Percentiles rank a stretch among this genome's conserved stretches.
phyloP scores from a whole-genome alignment of 2,797 vertebrate species.

The Sebastes hubbsi region DNA sequence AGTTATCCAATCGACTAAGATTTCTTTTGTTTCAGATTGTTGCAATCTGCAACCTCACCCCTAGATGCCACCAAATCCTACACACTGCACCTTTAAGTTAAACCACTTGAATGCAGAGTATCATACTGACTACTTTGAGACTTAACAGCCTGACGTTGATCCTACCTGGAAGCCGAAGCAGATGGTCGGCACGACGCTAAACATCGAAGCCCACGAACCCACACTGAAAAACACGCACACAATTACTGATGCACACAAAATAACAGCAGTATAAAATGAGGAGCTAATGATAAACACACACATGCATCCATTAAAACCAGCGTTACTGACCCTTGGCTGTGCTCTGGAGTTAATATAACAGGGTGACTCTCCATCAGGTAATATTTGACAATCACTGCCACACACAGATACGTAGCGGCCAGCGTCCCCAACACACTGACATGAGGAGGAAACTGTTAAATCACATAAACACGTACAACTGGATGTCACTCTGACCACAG shows the following conservation, averaged over 20 bases:
- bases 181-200: slow-evolving; percentile 94
- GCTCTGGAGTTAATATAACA: slow-evolving; percentile 37
- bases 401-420: slow-evolving; percentile 91
- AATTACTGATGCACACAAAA: not conserved
- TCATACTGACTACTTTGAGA: not conserved
- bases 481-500: not conserved
- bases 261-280: not conserved
- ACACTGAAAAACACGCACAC: slow-evolving; percentile 72
- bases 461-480: not conserved
- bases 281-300: not conserved
- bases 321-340: slow-evolving; percentile 81
- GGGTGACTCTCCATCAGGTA: slow-evolving; percentile 79
- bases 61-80: too few species aligned
- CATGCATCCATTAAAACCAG: not conserved
- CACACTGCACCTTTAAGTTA: too few species aligned
- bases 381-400: slow-evolving; percentile 88
- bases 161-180: slow-evolving; percentile 98
- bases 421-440: slow-evolving; percentile 91
- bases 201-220: slow-evolving; percentile 87
- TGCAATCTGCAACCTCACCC: too few species aligned
- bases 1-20: not conserved
- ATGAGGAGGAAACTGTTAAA: slow-evolving; percentile 9
- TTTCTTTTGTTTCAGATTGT: too few species aligned
- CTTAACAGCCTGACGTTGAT: not conserved
- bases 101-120: not conserved